These are phyloP conservation scores for Athalia circularis DNA, from an alignment of 2,888 invertebrate species.

Conservation along the genomic window DNA sequence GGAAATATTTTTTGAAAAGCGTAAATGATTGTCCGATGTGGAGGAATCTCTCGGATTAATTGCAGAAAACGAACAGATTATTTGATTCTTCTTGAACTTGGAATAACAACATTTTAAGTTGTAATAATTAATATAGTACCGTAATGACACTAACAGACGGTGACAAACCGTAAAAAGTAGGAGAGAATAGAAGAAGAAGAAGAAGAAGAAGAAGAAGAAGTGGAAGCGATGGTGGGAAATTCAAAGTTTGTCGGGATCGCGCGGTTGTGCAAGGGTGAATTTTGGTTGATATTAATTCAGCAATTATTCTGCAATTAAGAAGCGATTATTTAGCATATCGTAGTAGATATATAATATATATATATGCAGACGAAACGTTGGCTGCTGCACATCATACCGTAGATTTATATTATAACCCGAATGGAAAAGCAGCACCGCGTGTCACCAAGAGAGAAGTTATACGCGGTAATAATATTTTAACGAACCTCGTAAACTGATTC, in stretches of 20 bases:
- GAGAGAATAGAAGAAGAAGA: background rate
- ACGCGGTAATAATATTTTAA: slow-evolving; percentile 72
- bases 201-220: background rate
- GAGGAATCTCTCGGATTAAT: too few species aligned
- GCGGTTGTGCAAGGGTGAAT: slow-evolving; percentile 1
- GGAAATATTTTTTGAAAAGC: too few species aligned
- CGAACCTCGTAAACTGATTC: slow-evolving; percentile 72
- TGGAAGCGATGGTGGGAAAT: too few species aligned
- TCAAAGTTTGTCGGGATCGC: too few species aligned
- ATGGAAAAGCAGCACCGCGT: slow-evolving; percentile 63
- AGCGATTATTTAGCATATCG: slow-evolving; percentile 73
- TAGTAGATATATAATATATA: background rate
- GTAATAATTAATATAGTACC: slow-evolving; percentile 1
- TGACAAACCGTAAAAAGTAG: slow-evolving; percentile 3
- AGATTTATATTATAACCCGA: slow-evolving; percentile 57
- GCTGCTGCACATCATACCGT: slow-evolving; percentile 49
- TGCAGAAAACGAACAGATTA: too few species aligned
- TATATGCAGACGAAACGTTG: slow-evolving; percentile 50
- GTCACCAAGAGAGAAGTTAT: slow-evolving; percentile 69
- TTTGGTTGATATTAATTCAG: slow-evolving; percentile 61
- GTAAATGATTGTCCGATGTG: too few species aligned
- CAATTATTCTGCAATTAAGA: slow-evolving; percentile 73
- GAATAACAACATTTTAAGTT: background rate
- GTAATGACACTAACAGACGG: slow-evolving; percentile 54
- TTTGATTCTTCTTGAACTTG: background rate